Evolutionary conservation across 2,113 vertebrate species (phyloP).

Genomic region (Athene noctua): DNA sequence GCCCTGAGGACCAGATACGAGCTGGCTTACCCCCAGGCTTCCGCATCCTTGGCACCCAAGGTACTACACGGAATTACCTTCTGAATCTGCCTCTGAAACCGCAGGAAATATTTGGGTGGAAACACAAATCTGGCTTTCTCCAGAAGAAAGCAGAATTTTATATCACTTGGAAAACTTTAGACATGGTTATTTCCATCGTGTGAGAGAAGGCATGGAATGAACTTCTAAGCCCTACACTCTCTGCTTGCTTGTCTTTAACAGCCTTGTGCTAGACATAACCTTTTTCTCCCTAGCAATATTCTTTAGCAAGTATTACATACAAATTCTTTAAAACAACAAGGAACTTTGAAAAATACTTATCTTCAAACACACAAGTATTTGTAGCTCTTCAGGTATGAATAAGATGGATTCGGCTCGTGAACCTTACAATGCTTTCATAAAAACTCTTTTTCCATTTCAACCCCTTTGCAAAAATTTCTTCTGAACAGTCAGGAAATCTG

Average conservation of each 20-base stretch:
- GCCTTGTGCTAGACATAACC: neutral
- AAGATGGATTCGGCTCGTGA: neutral
- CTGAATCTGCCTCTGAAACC: neutral
- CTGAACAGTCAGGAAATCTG: neutral
- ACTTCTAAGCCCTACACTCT: neutral
- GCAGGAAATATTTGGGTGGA: neutral
- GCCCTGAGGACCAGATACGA: neutral
- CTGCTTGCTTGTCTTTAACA: neutral
- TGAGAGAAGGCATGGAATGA: neutral
- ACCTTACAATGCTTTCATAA: neutral
- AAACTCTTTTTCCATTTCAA: neutral
- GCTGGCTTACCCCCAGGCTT: neutral
- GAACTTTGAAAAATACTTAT: neutral
- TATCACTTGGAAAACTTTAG: neutral
- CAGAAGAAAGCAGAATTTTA: neutral
- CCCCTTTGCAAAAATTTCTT: neutral
- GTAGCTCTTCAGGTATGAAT: neutral
- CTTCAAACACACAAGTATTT: neutral
- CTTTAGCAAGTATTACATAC: neutral
- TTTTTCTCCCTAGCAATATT: neutral
- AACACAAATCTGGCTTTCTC: neutral
- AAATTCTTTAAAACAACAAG: neutral
- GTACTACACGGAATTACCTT: neutral
- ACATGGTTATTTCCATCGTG: rapidly evolving
- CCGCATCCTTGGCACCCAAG: neutral